Conservation (phyloP, 2,888 invertebrate species). For the Dynastes maya region DNA sequence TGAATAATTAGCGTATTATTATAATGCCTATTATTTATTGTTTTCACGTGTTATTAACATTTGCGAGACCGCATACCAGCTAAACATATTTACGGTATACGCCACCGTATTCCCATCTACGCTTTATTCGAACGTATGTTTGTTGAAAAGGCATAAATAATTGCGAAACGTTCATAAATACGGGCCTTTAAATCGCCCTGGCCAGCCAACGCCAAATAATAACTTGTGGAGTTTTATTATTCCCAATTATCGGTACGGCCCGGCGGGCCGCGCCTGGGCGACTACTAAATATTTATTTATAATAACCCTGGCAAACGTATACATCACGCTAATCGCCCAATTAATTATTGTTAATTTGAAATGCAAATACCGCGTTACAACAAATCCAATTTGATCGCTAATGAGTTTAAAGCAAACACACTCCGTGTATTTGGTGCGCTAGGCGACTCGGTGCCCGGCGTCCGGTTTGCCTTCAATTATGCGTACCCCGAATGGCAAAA, state of each 20-base stretch:
- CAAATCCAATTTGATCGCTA: constrained; percentile 68
- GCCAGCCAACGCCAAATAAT: constrained; percentile 41
- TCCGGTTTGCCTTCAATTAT: constrained; percentile 49
- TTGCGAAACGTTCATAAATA: constrained; percentile 34
- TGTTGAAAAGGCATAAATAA: constrained; percentile 37
- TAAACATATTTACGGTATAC: constrained; percentile 9
- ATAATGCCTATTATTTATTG: constrained; percentile 13
- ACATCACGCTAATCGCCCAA: constrained; percentile 69
- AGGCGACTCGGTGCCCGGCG: constrained; percentile 47
- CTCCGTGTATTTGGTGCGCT: constrained; percentile 59
- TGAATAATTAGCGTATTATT: not conserved
- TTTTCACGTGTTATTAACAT: constrained; percentile 1
- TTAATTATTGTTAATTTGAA: constrained; percentile 70
- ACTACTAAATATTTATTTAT: constrained; percentile 58
- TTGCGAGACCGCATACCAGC: constrained; percentile 8
- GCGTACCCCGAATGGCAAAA: constrained; percentile 60
- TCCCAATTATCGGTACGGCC: constrained; percentile 49
- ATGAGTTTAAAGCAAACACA: constrained; percentile 69
- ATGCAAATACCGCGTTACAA: constrained; percentile 69
- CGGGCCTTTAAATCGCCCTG: constrained; percentile 1
- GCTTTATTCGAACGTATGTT: not conserved
- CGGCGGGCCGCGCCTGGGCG: constrained; percentile 19
- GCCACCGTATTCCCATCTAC: not conserved
- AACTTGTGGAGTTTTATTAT: constrained; percentile 53
- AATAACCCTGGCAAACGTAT: constrained; percentile 58